Base-by-base conservation (phyloP, 1,140 invertebrate species). In the Tetramorium alpestre region DNA sequence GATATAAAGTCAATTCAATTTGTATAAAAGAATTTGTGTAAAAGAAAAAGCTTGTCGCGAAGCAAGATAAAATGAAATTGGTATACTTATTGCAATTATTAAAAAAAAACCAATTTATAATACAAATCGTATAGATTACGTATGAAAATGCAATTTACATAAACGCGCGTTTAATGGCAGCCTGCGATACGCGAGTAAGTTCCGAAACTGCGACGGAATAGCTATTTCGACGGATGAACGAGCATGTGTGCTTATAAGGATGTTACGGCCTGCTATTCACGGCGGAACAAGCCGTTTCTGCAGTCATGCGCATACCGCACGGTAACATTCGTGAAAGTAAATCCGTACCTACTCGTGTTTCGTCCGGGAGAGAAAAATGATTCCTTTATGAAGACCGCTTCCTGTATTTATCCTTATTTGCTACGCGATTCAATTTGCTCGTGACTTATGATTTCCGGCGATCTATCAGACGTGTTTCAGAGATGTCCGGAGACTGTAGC, bases 371-470 rank as follows among this genome's bases (percentile, higher is more conserved):
- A 73, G 69, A 73, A 60, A 73, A 73, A 60, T 73, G 25, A 41
- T 51, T 60, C 54, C 25, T 44, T 28, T 60, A 73, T 60, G 54
- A 44, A 73, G 54, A 84, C 54, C 54, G 25, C n/a, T 84, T 84
- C 80, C 41, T 47, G 67, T 56, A 60, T 84, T 84, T 60, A 73
- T 81, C 64, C 78, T 81, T 81, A 70, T 70, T 81, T 81, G 77
- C 54, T 41, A 28, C 54, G 80, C 80, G 54, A 58, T 82, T 73
- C 67, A 84, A 84, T 84, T 84, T 84, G 41, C 54, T 47, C 67
- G 80, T 82, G 78, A 82, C 65, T 82, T 82, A 82, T 56, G 80
- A 84, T 84, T 84, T 84, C 80, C 80, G 69, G 54, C 41, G 28
- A 73, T 84, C 69, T 60, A 84, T 73, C 69, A 33, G 44, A 73